Conservation (phyloP, 2,797 vertebrate species). For the Lithobates pipiens region DNA sequence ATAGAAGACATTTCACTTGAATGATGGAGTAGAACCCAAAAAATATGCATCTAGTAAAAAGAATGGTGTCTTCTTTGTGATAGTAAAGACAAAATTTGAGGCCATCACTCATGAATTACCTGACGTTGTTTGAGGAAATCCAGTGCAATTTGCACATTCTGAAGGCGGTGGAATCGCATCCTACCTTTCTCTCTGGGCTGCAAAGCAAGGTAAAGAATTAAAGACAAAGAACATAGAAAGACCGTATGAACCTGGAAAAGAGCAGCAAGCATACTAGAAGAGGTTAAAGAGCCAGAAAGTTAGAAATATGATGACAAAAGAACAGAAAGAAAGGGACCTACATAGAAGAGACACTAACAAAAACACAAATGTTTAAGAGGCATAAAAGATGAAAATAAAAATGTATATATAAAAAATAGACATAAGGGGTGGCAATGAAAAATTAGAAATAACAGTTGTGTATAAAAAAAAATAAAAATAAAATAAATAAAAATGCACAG, state of each 20-base stretch:
- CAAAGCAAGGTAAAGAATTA: slow-evolving; percentile 61
- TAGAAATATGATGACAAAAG: background rate
- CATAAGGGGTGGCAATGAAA: background rate
- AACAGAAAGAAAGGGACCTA: background rate
- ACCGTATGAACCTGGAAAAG: background rate
- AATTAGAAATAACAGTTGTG: background rate
- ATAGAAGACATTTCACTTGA: no score
- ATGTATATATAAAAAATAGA: background rate
- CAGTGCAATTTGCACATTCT: slow-evolving; percentile 98
- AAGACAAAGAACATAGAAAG: background rate
- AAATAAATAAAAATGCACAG: background rate
- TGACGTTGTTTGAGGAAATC: slow-evolving; percentile 97
- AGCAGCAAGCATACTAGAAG: background rate
- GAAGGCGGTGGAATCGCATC: slow-evolving; percentile 96
- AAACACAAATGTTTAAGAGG: no score
- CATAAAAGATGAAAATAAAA: background rate
- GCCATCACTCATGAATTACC: slow-evolving; percentile 74
- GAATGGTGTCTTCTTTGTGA: no score
- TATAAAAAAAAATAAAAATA: background rate
- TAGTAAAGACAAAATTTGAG: no score
- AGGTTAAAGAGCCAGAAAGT: background rate
- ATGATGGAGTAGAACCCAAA: no score
- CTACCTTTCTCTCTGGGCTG: slow-evolving; percentile 97
- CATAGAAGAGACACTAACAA: no score
- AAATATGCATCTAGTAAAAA: no score